phyloP scores from a whole-genome alignment of 1,140 invertebrate species.

The Calosoma granatense region DNA sequence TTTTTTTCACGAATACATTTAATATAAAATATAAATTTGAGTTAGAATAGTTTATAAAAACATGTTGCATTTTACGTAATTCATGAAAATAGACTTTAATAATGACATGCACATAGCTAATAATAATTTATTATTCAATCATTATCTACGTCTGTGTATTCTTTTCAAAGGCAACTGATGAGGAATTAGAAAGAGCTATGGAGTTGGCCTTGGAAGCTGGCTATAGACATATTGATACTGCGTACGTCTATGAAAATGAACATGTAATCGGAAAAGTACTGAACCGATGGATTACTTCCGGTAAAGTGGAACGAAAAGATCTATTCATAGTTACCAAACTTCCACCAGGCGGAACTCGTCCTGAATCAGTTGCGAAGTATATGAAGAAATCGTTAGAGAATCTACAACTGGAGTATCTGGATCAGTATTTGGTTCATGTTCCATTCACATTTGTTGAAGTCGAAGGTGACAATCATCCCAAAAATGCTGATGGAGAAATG shows the following conservation, averaged over 20 bases:
- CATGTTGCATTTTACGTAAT: too few relatives aligned
- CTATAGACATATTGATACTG: constrained; percentile 74
- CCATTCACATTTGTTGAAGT: constrained; percentile 58
- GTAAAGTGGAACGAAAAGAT: constrained; percentile 47
- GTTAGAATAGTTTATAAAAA: too few relatives aligned
- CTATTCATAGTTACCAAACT: constrained; percentile 77
- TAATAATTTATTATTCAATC: too few relatives aligned
- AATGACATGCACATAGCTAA: too few relatives aligned
- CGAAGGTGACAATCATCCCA: constrained; percentile 35
- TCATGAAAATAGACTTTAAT: too few relatives aligned
- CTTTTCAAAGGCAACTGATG: constrained; percentile 47
- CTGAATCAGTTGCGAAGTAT: constrained; percentile 59
- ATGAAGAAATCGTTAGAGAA: constrained; percentile 60
- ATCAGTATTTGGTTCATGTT: constrained; percentile 75
- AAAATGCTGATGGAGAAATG: constrained; percentile 48
- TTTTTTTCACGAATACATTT: too few relatives aligned
- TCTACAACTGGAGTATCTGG: constrained; percentile 70
- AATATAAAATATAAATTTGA: too few relatives aligned
- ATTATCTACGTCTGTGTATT: constrained; percentile 19
- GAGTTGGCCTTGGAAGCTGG: constrained; percentile 45
- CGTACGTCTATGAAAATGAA: constrained; percentile 74
- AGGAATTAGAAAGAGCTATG: constrained; percentile 58
- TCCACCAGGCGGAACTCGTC: constrained; percentile 39
- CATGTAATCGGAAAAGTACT: constrained; percentile 64
- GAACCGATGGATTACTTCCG: constrained; percentile 59